phyloP scores from a whole-genome alignment of 1,140 invertebrate species.

The Stratiolaelaps scimitus region DNA sequence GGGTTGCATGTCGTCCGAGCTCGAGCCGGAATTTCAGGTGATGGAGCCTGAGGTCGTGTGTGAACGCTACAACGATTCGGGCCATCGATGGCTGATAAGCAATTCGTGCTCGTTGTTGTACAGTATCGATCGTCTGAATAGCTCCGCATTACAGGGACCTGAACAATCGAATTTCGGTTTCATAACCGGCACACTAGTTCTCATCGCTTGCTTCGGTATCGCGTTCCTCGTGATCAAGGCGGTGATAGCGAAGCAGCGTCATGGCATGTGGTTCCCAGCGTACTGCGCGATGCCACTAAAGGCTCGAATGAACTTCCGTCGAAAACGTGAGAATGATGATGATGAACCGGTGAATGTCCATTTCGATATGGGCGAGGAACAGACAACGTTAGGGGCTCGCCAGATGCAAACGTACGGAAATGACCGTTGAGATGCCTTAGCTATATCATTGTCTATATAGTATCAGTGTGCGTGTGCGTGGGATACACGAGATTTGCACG shows the following conservation, averaged over 20 bases:
- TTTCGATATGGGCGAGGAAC: conserved; percentile 8
- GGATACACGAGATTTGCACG: too few relatives aligned
- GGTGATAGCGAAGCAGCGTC: neutral
- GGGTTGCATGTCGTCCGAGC: neutral
- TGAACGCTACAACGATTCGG: neutral
- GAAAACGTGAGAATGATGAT: neutral
- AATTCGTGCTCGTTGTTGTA: neutral
- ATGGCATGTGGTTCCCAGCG: conserved; percentile 9
- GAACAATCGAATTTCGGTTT: neutral
- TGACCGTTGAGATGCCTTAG: too few relatives aligned
- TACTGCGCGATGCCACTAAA: conserved; percentile 2
- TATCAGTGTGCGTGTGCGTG: too few relatives aligned
- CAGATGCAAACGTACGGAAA: too few relatives aligned
- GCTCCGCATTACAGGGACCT: neutral
- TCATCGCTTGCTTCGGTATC: neutral
- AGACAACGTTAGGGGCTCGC: neutral
- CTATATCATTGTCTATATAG: too few relatives aligned
- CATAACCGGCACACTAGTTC: neutral
- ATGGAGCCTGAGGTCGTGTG: neutral
- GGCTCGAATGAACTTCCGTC: conserved; percentile 15
- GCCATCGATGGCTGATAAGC: neutral
- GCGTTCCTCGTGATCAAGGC: neutral
- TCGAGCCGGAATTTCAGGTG: conserved; percentile 1
- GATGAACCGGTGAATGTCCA: conserved; percentile 7
- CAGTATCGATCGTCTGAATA: conserved; percentile 1